phyloP scores from a whole-genome alignment of 1,140 invertebrate genomes.

The Trichoplusia ni region DNA sequence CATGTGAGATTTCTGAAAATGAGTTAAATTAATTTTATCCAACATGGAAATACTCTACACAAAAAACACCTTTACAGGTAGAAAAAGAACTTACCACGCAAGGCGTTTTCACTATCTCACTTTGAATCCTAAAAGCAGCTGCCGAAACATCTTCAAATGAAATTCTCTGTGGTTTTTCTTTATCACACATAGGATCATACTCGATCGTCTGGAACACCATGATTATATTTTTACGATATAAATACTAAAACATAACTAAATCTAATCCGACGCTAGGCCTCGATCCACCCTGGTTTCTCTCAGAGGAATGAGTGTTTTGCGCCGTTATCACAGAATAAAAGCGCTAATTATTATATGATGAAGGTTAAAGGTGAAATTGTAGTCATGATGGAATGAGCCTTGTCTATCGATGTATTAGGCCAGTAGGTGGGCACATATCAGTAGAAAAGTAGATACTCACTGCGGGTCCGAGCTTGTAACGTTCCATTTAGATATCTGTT shows the following conservation, averaged over 20 bases:
- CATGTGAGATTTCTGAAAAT: slow-evolving; percentile 88
- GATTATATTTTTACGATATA: slow-evolving; percentile 16
- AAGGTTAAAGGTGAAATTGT: slow-evolving; percentile 35
- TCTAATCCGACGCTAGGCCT: neutral
- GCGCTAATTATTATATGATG: slow-evolving; percentile 29
- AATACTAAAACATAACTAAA: slow-evolving; percentile 6
- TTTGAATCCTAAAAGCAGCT: slow-evolving; percentile 93
- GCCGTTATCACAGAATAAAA: slow-evolving; percentile 20
- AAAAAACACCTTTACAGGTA: neutral
- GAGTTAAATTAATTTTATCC: neutral
- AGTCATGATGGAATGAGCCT: slow-evolving; percentile 11
- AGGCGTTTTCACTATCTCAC: slow-evolving; percentile 91
- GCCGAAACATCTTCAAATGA: slow-evolving; percentile 94
- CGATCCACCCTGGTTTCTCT: slow-evolving; percentile 1
- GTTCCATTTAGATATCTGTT: slow-evolving; percentile 36
- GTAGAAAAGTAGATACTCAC: slow-evolving; percentile 19
- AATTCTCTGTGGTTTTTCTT: slow-evolving; percentile 87
- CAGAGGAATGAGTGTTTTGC: slow-evolving; percentile 15
- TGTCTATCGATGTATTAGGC: slow-evolving; percentile 6
- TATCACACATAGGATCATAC: slow-evolving; percentile 89
- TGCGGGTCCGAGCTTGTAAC: slow-evolving; percentile 34
- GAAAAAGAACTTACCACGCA: slow-evolving; percentile 86
- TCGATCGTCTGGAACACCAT: slow-evolving; percentile 77
- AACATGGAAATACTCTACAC: too few relatives aligned
- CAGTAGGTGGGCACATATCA: neutral